Evolutionary conservation across 2,888 invertebrate genomes (phyloP), one percentile per base, ranked within the genome.

Genomic region (Nomada lathburiana): DNA sequence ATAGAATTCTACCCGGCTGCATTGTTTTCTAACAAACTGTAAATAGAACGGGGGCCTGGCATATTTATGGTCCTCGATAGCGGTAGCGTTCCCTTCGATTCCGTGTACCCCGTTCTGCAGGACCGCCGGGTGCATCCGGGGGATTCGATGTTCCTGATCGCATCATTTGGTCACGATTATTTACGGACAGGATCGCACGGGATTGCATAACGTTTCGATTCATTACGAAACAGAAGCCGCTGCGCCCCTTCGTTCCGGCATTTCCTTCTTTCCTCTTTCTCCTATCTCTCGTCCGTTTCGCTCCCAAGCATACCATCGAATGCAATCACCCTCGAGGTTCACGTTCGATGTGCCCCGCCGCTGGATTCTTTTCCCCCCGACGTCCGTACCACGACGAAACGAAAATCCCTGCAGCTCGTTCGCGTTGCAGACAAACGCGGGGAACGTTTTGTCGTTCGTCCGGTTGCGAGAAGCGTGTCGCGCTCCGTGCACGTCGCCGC

Each of bases 21-120:
- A 80, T 82, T 87, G 80, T 86, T 82, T 68, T n/a, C 55, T 69
- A 77, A 82, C 86, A 77, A 76, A 72, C 80, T 80, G 85, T 77
- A 80, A 87, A 80, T 70, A 62, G 87, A 65, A 80, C 76, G 62
- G 50, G 44, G 53, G 0, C 36, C n/a, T 10, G 42, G 44, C 47
- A 52, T 80, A 82, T 74, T 71, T 80, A 57, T 72, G 52, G 52
- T 11, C 26, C 29, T 60, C 52, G 64, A 80, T 84, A 82, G 75
- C 70, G 9, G 13, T 65, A 76, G 20, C 26, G 52, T 59, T 60
- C 68, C 20, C 59, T 23, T 69, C 60, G 67, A 2, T n/a, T 50
- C 29, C n/a, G 18, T 44, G 10, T 2, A 18, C 23, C 3, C 10
- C 18, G 3, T 57, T 44, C 44, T 60, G 3, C 20, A 64, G 64